Base-by-base conservation (phyloP, 2,888 invertebrate genomes). In the Philereme transversata region DNA sequence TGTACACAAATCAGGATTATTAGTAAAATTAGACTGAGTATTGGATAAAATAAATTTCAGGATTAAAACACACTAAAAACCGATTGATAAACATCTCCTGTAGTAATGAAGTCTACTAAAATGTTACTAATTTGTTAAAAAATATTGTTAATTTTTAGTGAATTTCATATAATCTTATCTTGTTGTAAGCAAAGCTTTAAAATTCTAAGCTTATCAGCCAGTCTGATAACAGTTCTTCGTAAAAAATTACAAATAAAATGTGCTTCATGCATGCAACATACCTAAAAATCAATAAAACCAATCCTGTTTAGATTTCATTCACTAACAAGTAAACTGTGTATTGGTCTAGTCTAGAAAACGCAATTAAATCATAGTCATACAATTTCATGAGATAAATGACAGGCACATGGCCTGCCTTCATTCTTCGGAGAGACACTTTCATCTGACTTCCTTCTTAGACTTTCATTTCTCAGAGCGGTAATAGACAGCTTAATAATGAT, bases 391-490 rank as follows among this genome's bases (percentile, higher is more conserved):
- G 49, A 56, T 55, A 62, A 58, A 46, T 63, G 63, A 63, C 63
- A 63, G 63, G 59, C 59, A 63, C 41, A 33, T 52, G 63, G 56
- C 63, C 59, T 62, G 62, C 62, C 51, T 62, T 59, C 58, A 59
- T 62, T 44, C 56, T 53, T 58, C 52, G 6, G 51, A 58, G 36
- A 34, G 58, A 57, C 47, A 51, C 51, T 57, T 57, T 57, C 57
- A 57, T 51, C 57, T 57, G 57, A 57, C 45, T 57, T 45, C 6
- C 4, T 57, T 57, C 40, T 51, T 57, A 46, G 45, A 46, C 34
- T 57, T 57, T 34, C 40, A 48, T 35, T 50, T 49, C 49, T 44
- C 44, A 47, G 46, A 47, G 40, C 51, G 47, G 41, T 51, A 51
- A 47, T 47, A 51, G 35, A 44, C 56, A 53, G 38, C 36, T 40